Base-by-base conservation (phyloP, 2,797 vertebrate species). In the Lagodon rhomboides region DNA sequence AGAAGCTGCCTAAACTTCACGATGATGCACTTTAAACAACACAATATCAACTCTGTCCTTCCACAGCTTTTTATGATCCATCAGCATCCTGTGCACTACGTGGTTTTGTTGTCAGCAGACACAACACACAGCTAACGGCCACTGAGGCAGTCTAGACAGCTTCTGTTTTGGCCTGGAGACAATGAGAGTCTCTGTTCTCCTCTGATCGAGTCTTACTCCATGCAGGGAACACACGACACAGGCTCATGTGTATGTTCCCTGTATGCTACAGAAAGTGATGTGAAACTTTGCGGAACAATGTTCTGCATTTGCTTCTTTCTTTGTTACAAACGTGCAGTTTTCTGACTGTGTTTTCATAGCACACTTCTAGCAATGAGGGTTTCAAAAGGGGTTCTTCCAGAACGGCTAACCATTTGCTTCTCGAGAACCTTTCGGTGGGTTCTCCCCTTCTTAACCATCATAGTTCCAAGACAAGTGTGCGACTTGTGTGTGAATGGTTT, bases 131-230 rank as follows among this genome's bases (percentile, higher is more conserved):
- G 64, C 77, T n/a, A 76, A 77, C 8, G 34, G 72, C 54, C 76
- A 79, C 68, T 80, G 17, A 83, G 1, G 17, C 41, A 23, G 84
- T 85, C 77, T 89, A 84, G 84, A 84, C 78, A 27, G 68, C 9
- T 51, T 76, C 51, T 62, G 80, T 74, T 89, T 60, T 68, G 67
- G 64, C 61, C 53, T 73, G n/a, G 15, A 85, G 84, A 78, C 68
- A 65, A 71, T 56, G 25, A 80, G 9, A 47, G 59, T 51, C 69
- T 62, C 43, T 63, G 78, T 66, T 66, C 85, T 46, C 49, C 65
- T 58, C 54, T 61, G 55, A 82, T 82, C 49, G 61, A 69, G 30
- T 62, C 30, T 73, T 60, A 41, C 27, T 44, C 25, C 44, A 7
- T 65, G 63, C 25, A 60, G 25, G 78, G 62, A 76, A 20, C 53